Conservation (phyloP, 1,140 invertebrate genomes). For the Bombus vancouverensis region DNA sequence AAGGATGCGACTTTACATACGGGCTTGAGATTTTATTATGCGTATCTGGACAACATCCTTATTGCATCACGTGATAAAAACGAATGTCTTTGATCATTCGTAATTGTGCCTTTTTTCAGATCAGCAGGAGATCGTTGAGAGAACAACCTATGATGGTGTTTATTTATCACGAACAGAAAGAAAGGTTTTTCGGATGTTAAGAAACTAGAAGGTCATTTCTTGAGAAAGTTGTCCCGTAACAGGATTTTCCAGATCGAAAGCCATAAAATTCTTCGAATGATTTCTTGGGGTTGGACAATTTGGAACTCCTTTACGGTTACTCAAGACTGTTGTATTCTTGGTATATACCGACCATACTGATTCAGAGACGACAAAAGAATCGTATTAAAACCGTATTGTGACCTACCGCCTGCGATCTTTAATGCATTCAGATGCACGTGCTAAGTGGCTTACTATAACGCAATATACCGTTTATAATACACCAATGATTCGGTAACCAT, state of each 20-base stretch:
- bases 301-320: background rate
- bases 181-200: background rate
- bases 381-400: background rate
- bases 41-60: slow-evolving; percentile 7
- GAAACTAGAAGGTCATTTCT: background rate
- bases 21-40: slow-evolving; percentile 30
- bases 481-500: slow-evolving; percentile 1
- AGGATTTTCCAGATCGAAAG: slow-evolving; percentile 14
- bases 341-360: background rate
- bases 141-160: too few species aligned
- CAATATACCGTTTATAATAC: background rate
- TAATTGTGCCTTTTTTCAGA: background rate
- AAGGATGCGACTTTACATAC: slow-evolving; percentile 46
- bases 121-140: background rate
- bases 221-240: slow-evolving; percentile 19
- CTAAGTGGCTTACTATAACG: slow-evolving; percentile 17
- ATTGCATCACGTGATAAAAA: background rate
- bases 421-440: slow-evolving; percentile 14
- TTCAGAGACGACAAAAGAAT: slow-evolving; percentile 3
- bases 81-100: background rate
- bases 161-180: background rate
- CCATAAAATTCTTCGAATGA: background rate
- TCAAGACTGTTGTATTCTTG: too few species aligned
- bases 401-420: background rate
- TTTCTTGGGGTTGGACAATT: background rate